Base-by-base conservation (phyloP, 2,113 vertebrate genomes). In the Copsychus sechellarum region DNA sequence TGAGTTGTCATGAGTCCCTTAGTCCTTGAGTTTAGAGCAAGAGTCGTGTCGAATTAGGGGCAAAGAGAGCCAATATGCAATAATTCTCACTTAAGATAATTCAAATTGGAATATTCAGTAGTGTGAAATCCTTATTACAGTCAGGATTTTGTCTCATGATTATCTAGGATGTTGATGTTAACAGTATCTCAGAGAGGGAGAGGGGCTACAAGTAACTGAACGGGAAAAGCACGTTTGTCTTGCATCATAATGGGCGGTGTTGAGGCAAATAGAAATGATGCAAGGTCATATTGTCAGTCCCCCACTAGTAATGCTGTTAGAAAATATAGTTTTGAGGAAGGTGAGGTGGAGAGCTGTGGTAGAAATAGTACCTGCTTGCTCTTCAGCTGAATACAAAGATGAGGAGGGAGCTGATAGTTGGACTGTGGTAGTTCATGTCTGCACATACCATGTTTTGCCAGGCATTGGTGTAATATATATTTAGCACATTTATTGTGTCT, bases 31-130 rank as follows among this genome's bases (percentile, higher is more conserved):
- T 47, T 62, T 25, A 83, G 54, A 57, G 11, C 34, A 58, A 60
- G 42, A 54, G 19, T 69, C 7, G 7, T 34, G 28, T 56, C 0
- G 0, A n/a, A 38, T 62, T 78, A 66, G 33, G 10, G 10, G 15
- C 45, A 57, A 36, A 90, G 36, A n/a, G 58, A 54, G 24, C 26
- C 24, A 14, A 10, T 22, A 36, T 36, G 36, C 14, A 19, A 8
- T 0, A 0, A 43, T 88, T 82, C 17, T 38, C 31, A 36, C 16
- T 58, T 76, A 34, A 19, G 31, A 34, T 42, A 36, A 54, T 47
- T 28, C 25, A 36, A 43, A 58, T 21, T 58, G 53, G 31, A 85
- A 62, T 60, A n/a, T 36, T 67, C 36, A 51, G 8, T 84, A 48
- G 11, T 61, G 42, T 66, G 54, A 81, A 73, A 84, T 89, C 45